These are phyloP conservation scores for Calephelis perditalis DNA, from an alignment of 2,888 invertebrate species.

Conservation along the genomic window DNA sequence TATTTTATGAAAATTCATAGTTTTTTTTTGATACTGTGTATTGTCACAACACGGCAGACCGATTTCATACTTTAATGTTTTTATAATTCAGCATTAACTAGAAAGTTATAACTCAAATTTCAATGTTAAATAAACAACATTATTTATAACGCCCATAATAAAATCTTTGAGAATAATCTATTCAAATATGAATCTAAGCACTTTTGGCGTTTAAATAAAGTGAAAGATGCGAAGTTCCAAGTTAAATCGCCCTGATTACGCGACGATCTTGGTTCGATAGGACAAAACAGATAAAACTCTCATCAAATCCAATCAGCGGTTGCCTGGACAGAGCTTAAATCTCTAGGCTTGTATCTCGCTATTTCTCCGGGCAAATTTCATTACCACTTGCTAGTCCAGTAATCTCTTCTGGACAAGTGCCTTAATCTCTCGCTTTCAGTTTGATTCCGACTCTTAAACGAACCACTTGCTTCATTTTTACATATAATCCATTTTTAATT, in stretches of 20 bases:
- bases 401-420: constrained; percentile 66
- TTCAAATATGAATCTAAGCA: constrained; percentile 27
- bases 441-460: constrained; percentile 68
- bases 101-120: no score
- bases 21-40: no score
- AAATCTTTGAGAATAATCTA: constrained; percentile 23
- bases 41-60: no score
- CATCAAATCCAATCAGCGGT: constrained; percentile 73
- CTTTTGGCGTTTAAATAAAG: constrained; percentile 44
- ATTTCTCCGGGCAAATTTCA: constrained; percentile 73
- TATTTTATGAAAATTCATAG: no score
- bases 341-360: constrained; percentile 57
- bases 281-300: constrained; percentile 70
- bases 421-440: constrained; percentile 67
- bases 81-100: no score
- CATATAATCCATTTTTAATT: constrained; percentile 75
- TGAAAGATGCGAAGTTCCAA: constrained; percentile 49
- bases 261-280: constrained; percentile 50
- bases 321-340: constrained; percentile 67
- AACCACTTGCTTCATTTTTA: constrained; percentile 68
- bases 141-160: background rate
- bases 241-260: constrained; percentile 54
- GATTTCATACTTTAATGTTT: no score
- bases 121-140: background rate
- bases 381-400: constrained; percentile 70